phyloP scores from a whole-genome alignment of 64 coral and sea anemone species.

The Platygyra sinensis region DNA sequence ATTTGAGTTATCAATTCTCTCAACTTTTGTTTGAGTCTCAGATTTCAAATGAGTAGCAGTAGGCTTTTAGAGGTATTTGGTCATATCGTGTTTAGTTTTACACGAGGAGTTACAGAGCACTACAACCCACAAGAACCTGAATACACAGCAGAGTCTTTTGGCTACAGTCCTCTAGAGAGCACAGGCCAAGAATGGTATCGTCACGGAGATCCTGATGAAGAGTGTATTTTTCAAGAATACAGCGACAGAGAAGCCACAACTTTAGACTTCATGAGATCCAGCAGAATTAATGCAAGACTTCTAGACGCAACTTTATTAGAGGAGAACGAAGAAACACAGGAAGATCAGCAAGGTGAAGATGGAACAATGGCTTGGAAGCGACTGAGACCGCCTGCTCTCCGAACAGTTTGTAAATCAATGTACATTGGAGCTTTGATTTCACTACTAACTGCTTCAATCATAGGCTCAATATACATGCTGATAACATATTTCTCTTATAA shows the following conservation, averaged over 20 bases:
- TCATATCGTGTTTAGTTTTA: background rate
- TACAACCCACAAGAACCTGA: conserved; percentile 11
- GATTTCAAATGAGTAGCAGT: background rate
- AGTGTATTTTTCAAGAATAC: conserved; percentile 21
- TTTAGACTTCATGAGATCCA: background rate
- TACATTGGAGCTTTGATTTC: background rate
- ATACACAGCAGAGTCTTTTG: background rate
- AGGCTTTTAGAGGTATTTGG: background rate
- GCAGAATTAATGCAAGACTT: background rate
- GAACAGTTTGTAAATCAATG: conserved; percentile 14
- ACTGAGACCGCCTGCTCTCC: background rate
- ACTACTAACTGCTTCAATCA: background rate
- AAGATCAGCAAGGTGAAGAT: background rate
- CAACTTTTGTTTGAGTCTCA: too few relatives aligned
- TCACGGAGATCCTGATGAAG: background rate
- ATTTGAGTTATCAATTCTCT: too few relatives aligned
- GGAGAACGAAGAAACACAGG: background rate
- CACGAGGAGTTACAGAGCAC: background rate
- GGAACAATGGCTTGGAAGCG: conserved; percentile 10
- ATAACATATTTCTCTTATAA: background rate
- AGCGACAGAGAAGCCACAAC: background rate
- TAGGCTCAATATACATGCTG: background rate
- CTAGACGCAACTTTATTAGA: background rate
- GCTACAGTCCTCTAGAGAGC: background rate
- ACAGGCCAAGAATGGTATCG: background rate